Percentiles rank a stretch among this genome's conserved stretches.
Conservation (phyloP, 2,797 vertebrate species). For the Thunnus albacares region DNA sequence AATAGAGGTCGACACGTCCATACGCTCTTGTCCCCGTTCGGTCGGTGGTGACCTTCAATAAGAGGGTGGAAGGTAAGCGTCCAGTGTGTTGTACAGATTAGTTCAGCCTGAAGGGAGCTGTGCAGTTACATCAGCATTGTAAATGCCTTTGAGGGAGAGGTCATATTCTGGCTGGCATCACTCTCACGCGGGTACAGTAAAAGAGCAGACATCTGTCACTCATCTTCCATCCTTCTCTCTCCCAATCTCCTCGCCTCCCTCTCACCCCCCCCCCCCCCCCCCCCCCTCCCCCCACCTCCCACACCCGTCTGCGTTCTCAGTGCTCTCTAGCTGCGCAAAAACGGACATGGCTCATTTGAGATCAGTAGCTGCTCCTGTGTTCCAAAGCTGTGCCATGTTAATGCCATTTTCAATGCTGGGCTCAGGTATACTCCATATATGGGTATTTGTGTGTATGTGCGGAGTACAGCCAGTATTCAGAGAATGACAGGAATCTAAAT, state of each 20-base stretch:
- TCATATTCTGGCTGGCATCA: conserved; percentile 14
- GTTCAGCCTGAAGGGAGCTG: conserved; percentile 31
- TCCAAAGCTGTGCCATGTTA: conserved; percentile 11
- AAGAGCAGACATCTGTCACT: conserved; percentile 49
- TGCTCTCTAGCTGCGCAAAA: conserved; percentile 24
- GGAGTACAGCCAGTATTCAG: too few relatives aligned
- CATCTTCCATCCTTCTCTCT: conserved; percentile 16
- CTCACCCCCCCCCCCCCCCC: too few relatives aligned
- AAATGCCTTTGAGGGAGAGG: conserved; percentile 39
- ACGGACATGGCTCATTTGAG: conserved; percentile 45
- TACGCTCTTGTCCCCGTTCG: conserved; percentile 18
- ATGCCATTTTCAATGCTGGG: conserved; percentile 8
- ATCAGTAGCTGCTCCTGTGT: conserved; percentile 28
- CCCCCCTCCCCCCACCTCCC: too few relatives aligned
- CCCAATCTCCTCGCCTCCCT: background rate
- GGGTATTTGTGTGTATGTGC: too few relatives aligned
- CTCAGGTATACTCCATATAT: background rate
- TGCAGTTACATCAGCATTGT: conserved; percentile 42
- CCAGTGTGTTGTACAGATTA: conserved; percentile 40
- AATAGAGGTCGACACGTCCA: conserved; percentile 1
- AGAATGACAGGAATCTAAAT: background rate
- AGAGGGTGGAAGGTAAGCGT: conserved; percentile 27
- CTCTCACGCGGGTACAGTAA: conserved; percentile 33
- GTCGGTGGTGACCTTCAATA: conserved; percentile 48
- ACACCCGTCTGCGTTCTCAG: conserved; percentile 46